Evolutionary conservation across 1,140 invertebrate genomes (phyloP).

Genomic region (Cheumatopsyche charites): DNA sequence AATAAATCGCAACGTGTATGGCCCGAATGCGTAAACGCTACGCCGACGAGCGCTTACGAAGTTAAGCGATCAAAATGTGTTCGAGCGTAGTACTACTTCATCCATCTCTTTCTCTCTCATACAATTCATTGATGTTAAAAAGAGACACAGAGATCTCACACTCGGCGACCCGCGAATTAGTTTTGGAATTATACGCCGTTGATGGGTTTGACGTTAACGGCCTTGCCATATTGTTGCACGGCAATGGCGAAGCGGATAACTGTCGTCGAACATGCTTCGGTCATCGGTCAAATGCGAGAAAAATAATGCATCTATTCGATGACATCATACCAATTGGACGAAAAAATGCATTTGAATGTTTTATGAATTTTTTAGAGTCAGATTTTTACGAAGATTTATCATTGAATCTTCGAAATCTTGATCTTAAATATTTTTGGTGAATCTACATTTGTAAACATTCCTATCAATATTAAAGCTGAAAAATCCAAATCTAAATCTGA

Average conservation of each 20-base stretch:
- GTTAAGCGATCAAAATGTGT: constrained; percentile 2
- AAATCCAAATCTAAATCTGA: too few relatives aligned
- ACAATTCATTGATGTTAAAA: neutral
- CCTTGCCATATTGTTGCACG: constrained; percentile 29
- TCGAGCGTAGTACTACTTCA: neutral
- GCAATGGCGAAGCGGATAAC: neutral
- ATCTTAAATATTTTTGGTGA: too few relatives aligned
- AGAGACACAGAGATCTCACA: neutral
- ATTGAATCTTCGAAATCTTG: too few relatives aligned
- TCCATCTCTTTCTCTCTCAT: neutral
- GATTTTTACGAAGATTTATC: too few relatives aligned
- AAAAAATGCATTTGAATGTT: neutral
- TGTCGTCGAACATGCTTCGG: neutral
- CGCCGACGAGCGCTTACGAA: constrained; percentile 9
- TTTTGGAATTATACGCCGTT: constrained; percentile 30
- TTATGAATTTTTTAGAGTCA: too few relatives aligned
- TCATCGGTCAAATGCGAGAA: neutral
- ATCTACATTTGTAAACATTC: too few relatives aligned
- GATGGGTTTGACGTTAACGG: constrained; percentile 34
- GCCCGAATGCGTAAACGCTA: constrained; percentile 4
- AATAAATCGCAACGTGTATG: constrained; percentile 12
- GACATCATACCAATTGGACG: neutral
- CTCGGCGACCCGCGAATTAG: constrained; percentile 16
- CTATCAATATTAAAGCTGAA: too few relatives aligned
- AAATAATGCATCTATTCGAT: neutral